These are phyloP conservation scores for Synergus umbraculus DNA, from an alignment of 2,888 invertebrate species.

Conservation along the genomic window DNA sequence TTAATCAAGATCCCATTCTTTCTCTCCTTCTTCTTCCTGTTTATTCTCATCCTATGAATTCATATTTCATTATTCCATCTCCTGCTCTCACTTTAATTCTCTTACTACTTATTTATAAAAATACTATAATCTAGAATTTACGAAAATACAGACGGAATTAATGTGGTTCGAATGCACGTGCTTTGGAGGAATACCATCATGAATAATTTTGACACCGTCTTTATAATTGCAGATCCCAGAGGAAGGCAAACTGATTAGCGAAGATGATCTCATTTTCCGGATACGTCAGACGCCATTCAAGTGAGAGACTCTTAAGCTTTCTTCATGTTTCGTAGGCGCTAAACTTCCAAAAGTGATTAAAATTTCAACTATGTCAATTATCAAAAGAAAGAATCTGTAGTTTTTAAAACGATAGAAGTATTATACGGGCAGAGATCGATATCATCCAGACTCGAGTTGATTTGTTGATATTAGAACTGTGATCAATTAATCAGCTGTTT, in stretches of 20 bases:
- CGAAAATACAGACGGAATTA: not conserved
- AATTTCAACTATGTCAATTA: not conserved
- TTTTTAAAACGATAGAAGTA: slow-evolving; percentile 43
- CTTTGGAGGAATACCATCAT: not conserved
- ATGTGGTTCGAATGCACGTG: slow-evolving; percentile 3
- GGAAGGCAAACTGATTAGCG: slow-evolving; percentile 15
- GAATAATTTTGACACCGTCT: slow-evolving; percentile 12
- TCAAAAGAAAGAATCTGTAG: not conserved
- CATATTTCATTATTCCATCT: no score
- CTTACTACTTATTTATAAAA: not conserved
- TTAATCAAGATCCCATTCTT: no score
- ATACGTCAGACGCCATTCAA: not conserved
- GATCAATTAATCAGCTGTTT: not conserved
- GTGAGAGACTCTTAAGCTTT: not conserved
- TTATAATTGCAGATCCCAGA: slow-evolving; percentile 6
- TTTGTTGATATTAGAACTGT: not conserved
- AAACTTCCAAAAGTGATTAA: not conserved
- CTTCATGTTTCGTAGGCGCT: not conserved
- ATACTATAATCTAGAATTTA: not conserved
- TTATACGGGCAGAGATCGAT: slow-evolving; percentile 54
- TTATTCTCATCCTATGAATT: no score
- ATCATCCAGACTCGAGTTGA: slow-evolving; percentile 49
- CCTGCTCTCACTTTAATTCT: no score
- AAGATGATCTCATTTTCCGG: slow-evolving; percentile 20
- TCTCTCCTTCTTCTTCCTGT: no score